phyloP scores from a whole-genome alignment of 2,113 vertebrate genomes.

The Arenaria interpres region DNA sequence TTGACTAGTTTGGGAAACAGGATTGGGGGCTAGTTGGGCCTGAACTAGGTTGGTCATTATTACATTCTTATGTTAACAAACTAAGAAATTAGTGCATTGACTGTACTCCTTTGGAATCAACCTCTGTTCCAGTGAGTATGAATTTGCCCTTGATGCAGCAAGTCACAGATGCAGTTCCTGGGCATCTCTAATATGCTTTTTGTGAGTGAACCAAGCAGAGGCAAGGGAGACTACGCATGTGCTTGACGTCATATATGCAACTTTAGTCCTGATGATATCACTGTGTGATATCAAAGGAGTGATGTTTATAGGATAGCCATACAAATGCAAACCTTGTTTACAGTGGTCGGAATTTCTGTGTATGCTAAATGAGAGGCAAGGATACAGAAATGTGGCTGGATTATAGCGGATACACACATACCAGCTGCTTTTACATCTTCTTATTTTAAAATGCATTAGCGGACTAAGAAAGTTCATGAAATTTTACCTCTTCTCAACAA shows the following conservation, averaged over 20 bases:
- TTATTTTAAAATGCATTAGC: background rate
- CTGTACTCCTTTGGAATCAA: background rate
- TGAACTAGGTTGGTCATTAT: background rate
- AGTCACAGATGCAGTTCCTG: background rate
- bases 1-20: background rate
- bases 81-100: background rate
- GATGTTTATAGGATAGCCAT: background rate
- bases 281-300: background rate
- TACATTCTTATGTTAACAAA: background rate
- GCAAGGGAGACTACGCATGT: accelerated
- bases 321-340: background rate
- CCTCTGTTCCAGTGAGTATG: background rate
- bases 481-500: background rate
- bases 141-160: background rate
- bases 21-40: background rate
- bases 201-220: background rate
- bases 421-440: background rate
- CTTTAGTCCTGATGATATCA: background rate
- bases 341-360: background rate
- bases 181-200: background rate
- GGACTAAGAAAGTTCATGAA: background rate
- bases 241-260: background rate
- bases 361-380: background rate
- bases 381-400: background rate
- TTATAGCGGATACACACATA: background rate